Percentiles rank a stretch among this genome's conserved stretches.
Evolutionary conservation across 2,888 invertebrate genomes (phyloP).

Genomic region (Sussaba pulchella): DNA sequence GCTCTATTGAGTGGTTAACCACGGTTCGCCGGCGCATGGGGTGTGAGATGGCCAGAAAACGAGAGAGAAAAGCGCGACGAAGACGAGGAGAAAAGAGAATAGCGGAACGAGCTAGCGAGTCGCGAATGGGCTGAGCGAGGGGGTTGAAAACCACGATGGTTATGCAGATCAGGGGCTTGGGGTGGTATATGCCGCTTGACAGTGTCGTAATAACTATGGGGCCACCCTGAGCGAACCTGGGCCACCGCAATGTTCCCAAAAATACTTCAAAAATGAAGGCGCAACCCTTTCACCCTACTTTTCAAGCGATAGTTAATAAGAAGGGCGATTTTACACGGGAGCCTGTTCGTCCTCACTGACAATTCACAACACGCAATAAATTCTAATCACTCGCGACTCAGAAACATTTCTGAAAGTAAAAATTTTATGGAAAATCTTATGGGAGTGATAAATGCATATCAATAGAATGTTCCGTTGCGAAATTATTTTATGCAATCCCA

Average conservation of each 20-base stretch:
- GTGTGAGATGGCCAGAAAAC: conserved; percentile 52
- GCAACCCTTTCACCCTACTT: conserved; percentile 72
- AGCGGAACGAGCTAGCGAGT: conserved; percentile 66
- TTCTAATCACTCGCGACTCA: conserved; percentile 23
- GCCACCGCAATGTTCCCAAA: conserved; percentile 65
- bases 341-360: conserved; percentile 52
- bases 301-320: conserved; percentile 45
- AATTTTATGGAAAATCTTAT: no score
- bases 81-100: conserved; percentile 65
- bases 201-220: conserved; percentile 75
- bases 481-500: no score
- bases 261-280: conserved; percentile 75
- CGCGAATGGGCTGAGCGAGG: conserved; percentile 59
- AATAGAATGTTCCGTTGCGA: no score
- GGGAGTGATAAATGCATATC: no score
- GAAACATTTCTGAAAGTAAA: conserved; percentile 5
- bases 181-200: conserved; percentile 74
- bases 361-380: conserved; percentile 49
- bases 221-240: conserved; percentile 56
- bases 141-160: conserved; percentile 75
- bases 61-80: conserved; percentile 46
- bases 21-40: conserved; percentile 54
- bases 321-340: conserved; percentile 63
- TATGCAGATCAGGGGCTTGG: conserved; percentile 79
- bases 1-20: conserved; percentile 76